Percentiles rank a stretch among this genome's conserved stretches.
Evolutionary conservation across 2,888 invertebrate genomes (phyloP).

Genomic region (Drosophila seclusa): DNA sequence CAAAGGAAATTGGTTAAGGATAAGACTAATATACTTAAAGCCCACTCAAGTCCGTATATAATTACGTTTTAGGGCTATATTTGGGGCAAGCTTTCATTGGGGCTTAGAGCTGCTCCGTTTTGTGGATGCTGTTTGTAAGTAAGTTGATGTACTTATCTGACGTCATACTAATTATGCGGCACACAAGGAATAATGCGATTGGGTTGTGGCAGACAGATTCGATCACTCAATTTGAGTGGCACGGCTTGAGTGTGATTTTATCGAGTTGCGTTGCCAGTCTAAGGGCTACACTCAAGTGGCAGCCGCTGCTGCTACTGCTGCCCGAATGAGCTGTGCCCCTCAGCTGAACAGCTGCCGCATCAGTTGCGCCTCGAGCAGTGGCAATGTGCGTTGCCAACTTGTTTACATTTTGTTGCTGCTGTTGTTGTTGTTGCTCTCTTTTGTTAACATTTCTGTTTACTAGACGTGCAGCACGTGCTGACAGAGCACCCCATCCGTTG

Average conservation of each 20-base stretch:
- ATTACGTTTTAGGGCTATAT: background rate
- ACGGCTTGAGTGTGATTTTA: constrained; percentile 53
- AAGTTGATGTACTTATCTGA: constrained; percentile 46
- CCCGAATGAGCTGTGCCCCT: constrained; percentile 61
- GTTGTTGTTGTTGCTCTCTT: constrained; percentile 17
- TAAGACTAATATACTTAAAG: background rate
- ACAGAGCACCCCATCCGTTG: constrained; percentile 51
- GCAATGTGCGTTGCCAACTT: constrained; percentile 52
- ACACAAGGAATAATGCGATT: constrained; percentile 38
- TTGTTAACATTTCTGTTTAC: constrained; percentile 68
- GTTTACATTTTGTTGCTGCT: constrained; percentile 56
- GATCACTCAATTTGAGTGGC: constrained; percentile 69
- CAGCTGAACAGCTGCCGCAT: constrained; percentile 66
- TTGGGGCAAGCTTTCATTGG: background rate
- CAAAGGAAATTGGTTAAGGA: background rate
- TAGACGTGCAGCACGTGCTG: constrained; percentile 75
- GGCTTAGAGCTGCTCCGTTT: constrained; percentile 12
- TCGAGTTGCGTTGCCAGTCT: constrained; percentile 19
- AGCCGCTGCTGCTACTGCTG: constrained; percentile 15
- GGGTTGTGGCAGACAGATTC: constrained; percentile 33
- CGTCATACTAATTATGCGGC: constrained; percentile 65
- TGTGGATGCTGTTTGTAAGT: constrained; percentile 13
- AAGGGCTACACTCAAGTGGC: constrained; percentile 57
- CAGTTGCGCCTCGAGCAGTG: constrained; percentile 20
- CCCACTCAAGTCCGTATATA: background rate